phyloP scores from a whole-genome alignment of 2,888 invertebrate genomes.

The Eupithecia pulchellata region DNA sequence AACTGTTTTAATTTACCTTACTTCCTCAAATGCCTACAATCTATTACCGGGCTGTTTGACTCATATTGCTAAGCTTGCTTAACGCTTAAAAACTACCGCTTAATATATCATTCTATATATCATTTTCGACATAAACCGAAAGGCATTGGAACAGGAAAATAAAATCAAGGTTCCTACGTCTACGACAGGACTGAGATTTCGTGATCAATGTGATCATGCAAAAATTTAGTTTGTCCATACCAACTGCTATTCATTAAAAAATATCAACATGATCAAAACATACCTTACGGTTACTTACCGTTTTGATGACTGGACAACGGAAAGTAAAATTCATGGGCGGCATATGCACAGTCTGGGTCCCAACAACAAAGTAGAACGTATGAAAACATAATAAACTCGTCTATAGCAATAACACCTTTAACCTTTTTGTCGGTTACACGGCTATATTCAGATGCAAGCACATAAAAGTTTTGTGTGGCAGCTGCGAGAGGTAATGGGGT shows the following conservation, averaged over 20 bases:
- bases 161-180: background rate
- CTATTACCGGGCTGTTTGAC: too few relatives aligned
- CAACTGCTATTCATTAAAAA: background rate
- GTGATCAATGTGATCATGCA: background rate
- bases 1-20: background rate
- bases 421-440: constrained; percentile 33
- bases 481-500: constrained; percentile 71
- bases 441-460: constrained; percentile 55
- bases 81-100: too few relatives aligned
- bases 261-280: background rate
- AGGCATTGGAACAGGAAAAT: too few relatives aligned
- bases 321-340: background rate
- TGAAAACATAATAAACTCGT: background rate
- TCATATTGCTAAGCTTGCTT: too few relatives aligned
- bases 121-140: too few relatives aligned
- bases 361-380: background rate
- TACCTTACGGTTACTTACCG: background rate
- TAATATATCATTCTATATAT: too few relatives aligned
- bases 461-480: constrained; percentile 63
- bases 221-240: background rate
- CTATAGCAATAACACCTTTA: constrained; percentile 14
- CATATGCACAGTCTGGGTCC: background rate
- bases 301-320: background rate
- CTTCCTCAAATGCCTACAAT: too few relatives aligned
- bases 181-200: too few relatives aligned